Evolutionary conservation across 1,140 invertebrate species (phyloP), one percentile per base, ranked within the genome.

Genomic region (Galleria mellonella): DNA sequence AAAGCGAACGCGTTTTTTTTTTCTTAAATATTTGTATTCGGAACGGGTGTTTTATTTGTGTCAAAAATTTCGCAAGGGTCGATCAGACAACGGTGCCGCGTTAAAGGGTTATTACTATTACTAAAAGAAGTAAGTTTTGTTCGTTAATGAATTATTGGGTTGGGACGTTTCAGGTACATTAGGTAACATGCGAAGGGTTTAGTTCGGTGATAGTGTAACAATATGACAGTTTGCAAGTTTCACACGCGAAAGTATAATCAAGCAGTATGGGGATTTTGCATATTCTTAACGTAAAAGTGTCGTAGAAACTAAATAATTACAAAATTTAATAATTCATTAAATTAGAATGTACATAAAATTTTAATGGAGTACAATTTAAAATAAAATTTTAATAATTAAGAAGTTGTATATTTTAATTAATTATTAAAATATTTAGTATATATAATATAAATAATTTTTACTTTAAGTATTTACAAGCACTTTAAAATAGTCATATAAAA

Each of bases 91-190:
- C 72, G 64, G 67, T 40, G 49, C 32, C 27, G 55, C 58, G 55
- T 63, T 55, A 77, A 82, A 81, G 72, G 78, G 74, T 77, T 81
- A 79, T 81, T 85, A 81, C 51, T 83, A 83, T 77, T 84, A 81
- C 59, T 72, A 75, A 55, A 66, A 75, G 55, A 66, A 75, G 75
- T 76, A 77, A 71, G 73, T 81, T 66, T 72, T 83, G 78, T 83
- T 74, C 43, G 49, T 45, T 85, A 85, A 85, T 85, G 82, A 85
- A 85, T 83, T 84, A 84, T 82, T 81, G 78, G 81, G 72, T 85
- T 67, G 72, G 71, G 69, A 79, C 62, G 62, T 77, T 85, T 85
- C 78, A 82, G 78, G 82, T 83, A 85, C 78, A 79, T 82, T 83
- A 65, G 64, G 59, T 76, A 64, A 58, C 62, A 72, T 63, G 66